Base-by-base conservation (phyloP, 1,140 invertebrate genomes). In the Calephelis virginiensis region DNA sequence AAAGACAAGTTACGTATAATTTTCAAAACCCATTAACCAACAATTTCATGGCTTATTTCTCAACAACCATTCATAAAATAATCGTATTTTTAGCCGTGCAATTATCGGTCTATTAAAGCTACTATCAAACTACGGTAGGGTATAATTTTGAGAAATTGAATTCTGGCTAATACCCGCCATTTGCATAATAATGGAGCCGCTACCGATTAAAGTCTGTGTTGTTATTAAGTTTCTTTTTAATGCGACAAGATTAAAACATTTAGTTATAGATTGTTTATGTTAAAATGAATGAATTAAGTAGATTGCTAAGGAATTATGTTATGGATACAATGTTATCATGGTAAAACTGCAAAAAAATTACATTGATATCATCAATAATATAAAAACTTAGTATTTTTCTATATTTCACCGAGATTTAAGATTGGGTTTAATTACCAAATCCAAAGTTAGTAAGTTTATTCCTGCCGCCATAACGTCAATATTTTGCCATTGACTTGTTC, bases 81-180 rank as follows among this genome's bases (percentile, higher is more conserved):
- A 43, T 46, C 61, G 61, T 45, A 62, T 46, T 62, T 62, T 81
- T 78, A 80, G 64, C 40, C 61, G 72, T 69, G 73, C 72, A 76
- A 70, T 72, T 77, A 72, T 71, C 70, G 68, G 64, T 63, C 40
- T 62, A 62, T 62, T 47, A 62, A 67, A 14, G 53, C 38, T 17
- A 63, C 59, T 62, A 75, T 74, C 65, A 69, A 68, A 66, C 46
- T 48, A 53, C 72, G 62, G 69, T 69, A 70, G 74, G 71, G 75
- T 71, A 80, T 81, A 85, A 83, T 85, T 82, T 85, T 68, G 67
- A 75, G 73, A 83, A 83, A 85, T 85, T 82, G 78, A 85, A 85
- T 82, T 78, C 77, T 47, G 48, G 63, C 75, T 85, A 81, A 85
- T 82, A 70, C 74, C 37, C 50, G 66, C 80, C 74, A 83, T 85